phyloP scores from a whole-genome alignment of 2,797 vertebrate species.

The Odontamblyopus rebecca region DNA sequence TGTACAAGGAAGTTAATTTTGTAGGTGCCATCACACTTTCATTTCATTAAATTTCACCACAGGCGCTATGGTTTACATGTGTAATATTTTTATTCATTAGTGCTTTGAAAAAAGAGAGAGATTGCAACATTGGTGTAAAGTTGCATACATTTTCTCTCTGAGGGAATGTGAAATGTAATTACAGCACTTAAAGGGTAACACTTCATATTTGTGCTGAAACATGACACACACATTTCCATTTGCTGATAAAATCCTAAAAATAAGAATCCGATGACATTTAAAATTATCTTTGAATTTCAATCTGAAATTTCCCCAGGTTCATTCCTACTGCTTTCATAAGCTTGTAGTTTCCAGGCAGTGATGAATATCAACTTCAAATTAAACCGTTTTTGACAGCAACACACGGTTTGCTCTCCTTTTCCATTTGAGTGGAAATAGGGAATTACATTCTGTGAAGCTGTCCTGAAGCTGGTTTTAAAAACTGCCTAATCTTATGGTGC shows the following conservation, averaged over 20 bases:
- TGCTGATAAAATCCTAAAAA: background rate
- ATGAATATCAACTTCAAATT: constrained; percentile 51
- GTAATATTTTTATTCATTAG: background rate
- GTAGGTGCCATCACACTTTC: background rate
- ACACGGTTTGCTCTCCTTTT: constrained; percentile 34
- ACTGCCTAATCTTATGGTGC: constrained; percentile 12
- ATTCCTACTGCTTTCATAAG: constrained; percentile 45
- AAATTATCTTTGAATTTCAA: constrained; percentile 48
- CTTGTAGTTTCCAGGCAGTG: constrained; percentile 52
- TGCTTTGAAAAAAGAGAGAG: background rate
- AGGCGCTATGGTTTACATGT: background rate
- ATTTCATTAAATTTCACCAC: background rate
- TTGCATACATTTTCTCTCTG: background rate
- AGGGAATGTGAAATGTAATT: background rate
- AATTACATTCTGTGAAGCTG: constrained; percentile 30
- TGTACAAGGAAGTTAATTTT: background rate
- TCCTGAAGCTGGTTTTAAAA: constrained; percentile 22
- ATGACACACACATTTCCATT: background rate
- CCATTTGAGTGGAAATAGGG: constrained; percentile 18
- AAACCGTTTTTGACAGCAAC: constrained; percentile 47
- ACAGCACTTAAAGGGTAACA: background rate
- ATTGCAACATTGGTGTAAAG: background rate
- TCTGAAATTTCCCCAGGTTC: constrained; percentile 54
- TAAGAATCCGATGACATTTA: constrained; percentile 41
- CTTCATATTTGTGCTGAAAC: background rate